Evolutionary conservation across 1,140 invertebrate species (phyloP).

Genomic region (Drosophila bipectinata): DNA sequence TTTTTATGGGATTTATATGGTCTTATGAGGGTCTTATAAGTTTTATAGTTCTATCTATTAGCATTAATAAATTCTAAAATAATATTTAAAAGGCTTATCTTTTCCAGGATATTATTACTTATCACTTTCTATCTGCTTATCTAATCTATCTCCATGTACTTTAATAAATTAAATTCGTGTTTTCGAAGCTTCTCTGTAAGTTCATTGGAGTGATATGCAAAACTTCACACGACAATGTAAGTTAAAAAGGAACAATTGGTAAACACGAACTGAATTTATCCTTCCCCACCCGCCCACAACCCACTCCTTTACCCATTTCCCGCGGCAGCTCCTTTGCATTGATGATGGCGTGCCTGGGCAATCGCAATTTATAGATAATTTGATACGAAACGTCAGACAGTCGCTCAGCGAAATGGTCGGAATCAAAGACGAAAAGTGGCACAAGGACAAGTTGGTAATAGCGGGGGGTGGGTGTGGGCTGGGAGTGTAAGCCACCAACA

Average conservation of each 20-base stretch:
- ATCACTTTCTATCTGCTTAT: too few species aligned
- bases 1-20: too few species aligned
- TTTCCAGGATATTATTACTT: not conserved
- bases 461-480: too few species aligned
- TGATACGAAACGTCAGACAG: slow-evolving; percentile 67
- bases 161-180: not conserved
- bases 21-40: too few species aligned
- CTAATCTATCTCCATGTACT: too few species aligned
- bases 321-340: slow-evolving; percentile 30
- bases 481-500: not conserved
- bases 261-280: slow-evolving; percentile 47
- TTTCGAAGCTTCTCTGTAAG: slow-evolving; percentile 8
- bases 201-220: slow-evolving; percentile 65
- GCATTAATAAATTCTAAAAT: too few species aligned
- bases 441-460: slow-evolving; percentile 62
- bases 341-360: slow-evolving; percentile 66
- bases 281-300: not conserved
- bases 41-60: too few species aligned
- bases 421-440: slow-evolving; percentile 50
- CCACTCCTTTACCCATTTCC: slow-evolving; percentile 2
- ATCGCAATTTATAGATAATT: slow-evolving; percentile 79
- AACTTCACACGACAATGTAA: slow-evolving; percentile 68
- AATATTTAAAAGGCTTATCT: not conserved
- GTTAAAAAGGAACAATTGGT: slow-evolving; percentile 49
- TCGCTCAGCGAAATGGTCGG: slow-evolving; percentile 39